phyloP scores from a whole-genome alignment of 2,797 vertebrate species.

The Adelosebastes latens region DNA sequence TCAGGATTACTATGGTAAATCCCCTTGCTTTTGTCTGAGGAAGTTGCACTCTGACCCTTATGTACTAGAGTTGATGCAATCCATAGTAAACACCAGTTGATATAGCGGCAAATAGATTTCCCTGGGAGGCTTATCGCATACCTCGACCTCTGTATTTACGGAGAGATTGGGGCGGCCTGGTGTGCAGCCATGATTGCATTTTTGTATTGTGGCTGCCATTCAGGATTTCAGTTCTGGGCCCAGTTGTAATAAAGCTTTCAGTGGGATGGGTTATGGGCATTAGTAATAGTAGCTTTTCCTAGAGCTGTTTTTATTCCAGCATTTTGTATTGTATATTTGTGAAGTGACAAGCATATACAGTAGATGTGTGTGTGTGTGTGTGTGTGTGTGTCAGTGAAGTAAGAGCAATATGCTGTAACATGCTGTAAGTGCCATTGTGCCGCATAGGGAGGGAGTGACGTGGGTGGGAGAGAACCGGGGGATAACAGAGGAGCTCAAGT shows the following conservation, averaged over 20 bases:
- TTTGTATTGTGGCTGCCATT: conserved; percentile 38
- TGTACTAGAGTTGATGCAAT: conserved; percentile 1
- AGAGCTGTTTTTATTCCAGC: not conserved
- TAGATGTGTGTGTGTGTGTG: not conserved
- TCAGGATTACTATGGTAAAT: not conserved
- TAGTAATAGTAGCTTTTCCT: not conserved
- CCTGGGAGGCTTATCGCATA: conserved; percentile 6
- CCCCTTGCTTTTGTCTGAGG: not conserved
- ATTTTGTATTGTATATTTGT: not conserved
- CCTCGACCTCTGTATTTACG: conserved; percentile 35
- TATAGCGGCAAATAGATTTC: conserved; percentile 15
- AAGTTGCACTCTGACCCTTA: not conserved
- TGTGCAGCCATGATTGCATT: conserved; percentile 54
- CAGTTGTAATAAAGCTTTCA: conserved; percentile 20
- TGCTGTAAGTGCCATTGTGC: not conserved
- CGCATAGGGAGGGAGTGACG: not conserved
- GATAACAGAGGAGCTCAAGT: not conserved
- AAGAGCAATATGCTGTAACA: not conserved
- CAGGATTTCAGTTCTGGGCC: conserved; percentile 45
- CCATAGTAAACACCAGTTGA: conserved; percentile 6
- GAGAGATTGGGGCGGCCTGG: conserved; percentile 35
- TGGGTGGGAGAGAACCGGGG: not conserved
- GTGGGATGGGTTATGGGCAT: not conserved
- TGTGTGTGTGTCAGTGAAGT: not conserved
- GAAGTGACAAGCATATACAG: not conserved